phyloP scores from a whole-genome alignment of 2,888 invertebrate genomes.

The Hecatera dysodea region DNA sequence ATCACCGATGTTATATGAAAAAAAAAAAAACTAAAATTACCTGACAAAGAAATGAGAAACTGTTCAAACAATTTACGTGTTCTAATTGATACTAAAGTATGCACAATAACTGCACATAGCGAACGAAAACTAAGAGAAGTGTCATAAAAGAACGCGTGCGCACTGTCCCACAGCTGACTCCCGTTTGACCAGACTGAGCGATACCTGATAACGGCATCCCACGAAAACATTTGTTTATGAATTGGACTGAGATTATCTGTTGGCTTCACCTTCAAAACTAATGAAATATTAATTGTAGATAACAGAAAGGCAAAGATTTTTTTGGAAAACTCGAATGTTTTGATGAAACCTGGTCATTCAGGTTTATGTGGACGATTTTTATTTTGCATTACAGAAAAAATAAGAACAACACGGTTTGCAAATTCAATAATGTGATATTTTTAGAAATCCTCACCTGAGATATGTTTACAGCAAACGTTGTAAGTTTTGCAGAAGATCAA shows the following conservation, averaged over 20 bases:
- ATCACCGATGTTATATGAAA: not conserved
- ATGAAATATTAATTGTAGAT: not conserved
- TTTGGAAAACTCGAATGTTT: too few species aligned
- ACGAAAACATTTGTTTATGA: conserved; percentile 40
- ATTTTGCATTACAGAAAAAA: too few species aligned
- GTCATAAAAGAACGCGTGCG: conserved; percentile 65
- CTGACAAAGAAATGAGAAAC: conserved; percentile 35
- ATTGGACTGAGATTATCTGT: conserved; percentile 36
- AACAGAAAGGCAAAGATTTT: not conserved
- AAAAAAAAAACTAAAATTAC: conserved; percentile 37
- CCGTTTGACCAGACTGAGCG: conserved; percentile 68
- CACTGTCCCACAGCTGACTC: conserved; percentile 62
- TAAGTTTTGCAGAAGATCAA: not conserved
- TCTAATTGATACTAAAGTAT: conserved; percentile 8
- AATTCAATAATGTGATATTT: too few species aligned
- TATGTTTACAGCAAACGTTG: not conserved
- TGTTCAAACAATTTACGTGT: conserved; percentile 26
- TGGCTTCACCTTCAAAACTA: conserved; percentile 1
- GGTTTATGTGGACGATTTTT: too few species aligned
- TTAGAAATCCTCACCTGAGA: too few species aligned
- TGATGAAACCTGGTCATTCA: too few species aligned
- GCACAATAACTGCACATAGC: conserved; percentile 30
- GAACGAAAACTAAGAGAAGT: conserved; percentile 33
- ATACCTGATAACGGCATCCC: conserved; percentile 69
- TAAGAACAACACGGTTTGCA: too few species aligned